These are phyloP conservation scores for Cataglyphis hispanica DNA, from an alignment of 1,140 invertebrate species.

Conservation along the genomic window DNA sequence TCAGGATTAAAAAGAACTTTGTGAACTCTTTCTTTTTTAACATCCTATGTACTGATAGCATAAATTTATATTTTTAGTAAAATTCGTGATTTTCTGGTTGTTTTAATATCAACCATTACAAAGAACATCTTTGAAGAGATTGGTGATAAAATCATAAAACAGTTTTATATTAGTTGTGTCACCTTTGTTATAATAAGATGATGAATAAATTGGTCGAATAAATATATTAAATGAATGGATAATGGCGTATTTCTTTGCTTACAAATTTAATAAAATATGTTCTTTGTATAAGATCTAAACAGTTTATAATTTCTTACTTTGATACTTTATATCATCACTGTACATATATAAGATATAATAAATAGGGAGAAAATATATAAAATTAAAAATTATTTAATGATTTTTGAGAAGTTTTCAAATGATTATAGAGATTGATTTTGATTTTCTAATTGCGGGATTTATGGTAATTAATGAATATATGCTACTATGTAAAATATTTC, in stretches of 20 bases:
- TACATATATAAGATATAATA: constrained; percentile 60
- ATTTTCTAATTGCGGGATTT: neutral
- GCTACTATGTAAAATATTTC: neutral
- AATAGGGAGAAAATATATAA: neutral
- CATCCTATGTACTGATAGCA: neutral
- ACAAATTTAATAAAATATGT: constrained; percentile 21
- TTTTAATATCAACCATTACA: constrained; percentile 26
- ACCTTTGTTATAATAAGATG: constrained; percentile 4
- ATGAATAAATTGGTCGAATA: constrained; percentile 7
- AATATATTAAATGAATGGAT: constrained; percentile 34
- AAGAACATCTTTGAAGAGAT: neutral
- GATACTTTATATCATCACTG: constrained; percentile 21
- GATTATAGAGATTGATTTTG: neutral
- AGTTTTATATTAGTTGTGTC: neutral
- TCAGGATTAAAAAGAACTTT: neutral
- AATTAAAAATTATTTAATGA: constrained; percentile 4
- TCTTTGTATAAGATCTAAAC: constrained; percentile 2
- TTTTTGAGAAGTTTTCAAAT: neutral
- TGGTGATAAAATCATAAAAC: neutral
- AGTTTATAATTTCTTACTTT: neutral
- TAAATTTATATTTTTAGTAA: neutral
- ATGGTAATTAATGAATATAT: neutral
- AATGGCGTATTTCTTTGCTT: neutral
- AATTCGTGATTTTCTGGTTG: constrained; percentile 25
- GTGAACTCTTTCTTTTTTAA: constrained; percentile 1